Percentiles rank a stretch among this genome's conserved stretches.
phyloP scores from a whole-genome alignment of 2,113 vertebrate genomes.

The Rhabdornis inornatus region DNA sequence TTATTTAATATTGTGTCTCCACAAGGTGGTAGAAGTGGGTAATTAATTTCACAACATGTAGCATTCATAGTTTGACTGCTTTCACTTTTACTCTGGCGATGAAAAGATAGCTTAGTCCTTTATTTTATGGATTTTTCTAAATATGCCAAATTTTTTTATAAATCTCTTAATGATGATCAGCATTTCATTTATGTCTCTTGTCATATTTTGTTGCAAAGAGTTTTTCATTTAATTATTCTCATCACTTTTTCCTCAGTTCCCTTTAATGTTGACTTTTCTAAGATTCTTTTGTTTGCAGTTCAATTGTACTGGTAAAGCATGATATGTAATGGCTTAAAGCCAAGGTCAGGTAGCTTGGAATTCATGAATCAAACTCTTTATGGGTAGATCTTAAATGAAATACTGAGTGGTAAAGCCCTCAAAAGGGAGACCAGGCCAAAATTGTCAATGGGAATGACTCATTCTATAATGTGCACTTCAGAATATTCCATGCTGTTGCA shows the following conservation, averaged over 20 bases:
- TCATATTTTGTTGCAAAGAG: background rate
- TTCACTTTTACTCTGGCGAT: background rate
- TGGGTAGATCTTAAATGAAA: background rate
- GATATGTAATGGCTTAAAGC: background rate
- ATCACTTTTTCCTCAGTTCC: background rate
- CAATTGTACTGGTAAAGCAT: background rate
- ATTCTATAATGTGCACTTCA: constrained; percentile 14
- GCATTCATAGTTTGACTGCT: background rate
- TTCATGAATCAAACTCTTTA: constrained; percentile 27
- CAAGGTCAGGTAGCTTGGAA: background rate
- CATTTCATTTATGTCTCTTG: background rate
- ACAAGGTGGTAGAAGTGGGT: constrained; percentile 63
- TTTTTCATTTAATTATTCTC: background rate
- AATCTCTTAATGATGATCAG: background rate
- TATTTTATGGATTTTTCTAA: background rate
- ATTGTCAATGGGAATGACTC: constrained; percentile 40
- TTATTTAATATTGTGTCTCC: constrained; percentile 26
- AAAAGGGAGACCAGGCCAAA: constrained; percentile 16
- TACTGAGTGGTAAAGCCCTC: constrained; percentile 13
- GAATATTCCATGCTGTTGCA: constrained; percentile 1
- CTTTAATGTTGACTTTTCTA: background rate
- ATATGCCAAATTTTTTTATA: background rate
- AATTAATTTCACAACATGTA: constrained; percentile 38
- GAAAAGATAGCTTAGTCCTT: background rate
- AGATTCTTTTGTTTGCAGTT: background rate